Base-by-base conservation (phyloP, 2,888 invertebrate species). In the Tachina grossa region DNA sequence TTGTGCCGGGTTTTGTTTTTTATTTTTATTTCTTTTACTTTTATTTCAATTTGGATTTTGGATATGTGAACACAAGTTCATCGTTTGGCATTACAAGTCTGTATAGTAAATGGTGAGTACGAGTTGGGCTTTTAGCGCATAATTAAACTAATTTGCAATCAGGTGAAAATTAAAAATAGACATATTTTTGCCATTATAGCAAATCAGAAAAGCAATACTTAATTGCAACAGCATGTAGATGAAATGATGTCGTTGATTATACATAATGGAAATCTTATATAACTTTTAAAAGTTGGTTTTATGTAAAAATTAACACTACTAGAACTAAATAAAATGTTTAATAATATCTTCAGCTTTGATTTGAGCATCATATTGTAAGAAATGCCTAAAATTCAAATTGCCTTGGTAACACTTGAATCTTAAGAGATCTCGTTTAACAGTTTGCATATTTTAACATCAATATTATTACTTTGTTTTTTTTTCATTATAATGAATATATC, bases 11-110 rank as follows among this genome's bases (percentile, higher is more conserved):
- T 69, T 65, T 59, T 31, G 31, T 39, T 14, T 57, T 39, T 1
- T 39, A n/a, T n/a, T 39, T 31, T 31, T 10, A 14, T 8, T 59
- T 68, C 61, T 43, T 59, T 53, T n/a, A 63, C 53, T 47, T 43
- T 51, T 84, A 75, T 57, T 85, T 80, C 84, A 84, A 66, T 89
- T 88, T 88, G 88, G 85, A 87, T 87, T 87, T 75, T 89, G 87
- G 88, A 81, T 87, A 87, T 87, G 87, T 87, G 88, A 90, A 89
- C 89, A 88, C 88, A 84, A 88, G 89, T 87, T 84, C 88, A 89
- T 87, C 90, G 90, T 92, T 91, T 91, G 91, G 91, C 92, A 91
- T 90, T 91, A 89, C 88, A 87, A 90, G 92, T 91, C 90, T 91
- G 59, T 39, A 31, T 91, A 91, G 90, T 91, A 89, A 91, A 90